Base-by-base conservation (phyloP, 2,797 vertebrate species). In the Thalassophryne amazonica region DNA sequence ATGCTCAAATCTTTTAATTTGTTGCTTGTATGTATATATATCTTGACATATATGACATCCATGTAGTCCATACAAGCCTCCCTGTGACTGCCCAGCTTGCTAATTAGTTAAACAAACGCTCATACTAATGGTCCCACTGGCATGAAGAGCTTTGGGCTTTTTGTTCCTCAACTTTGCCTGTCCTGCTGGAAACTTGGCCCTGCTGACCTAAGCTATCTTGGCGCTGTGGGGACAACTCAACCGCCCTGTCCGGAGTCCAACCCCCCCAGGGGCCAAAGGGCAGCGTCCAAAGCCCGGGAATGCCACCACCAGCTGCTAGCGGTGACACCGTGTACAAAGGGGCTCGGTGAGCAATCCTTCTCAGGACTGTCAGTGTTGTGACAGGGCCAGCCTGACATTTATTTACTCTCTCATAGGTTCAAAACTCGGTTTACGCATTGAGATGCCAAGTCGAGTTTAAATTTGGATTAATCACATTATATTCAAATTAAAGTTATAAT, bases 31-130 rank as follows among this genome's bases (percentile, higher is more conserved):
- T n/a, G n/a, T n/a, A n/a, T n/a, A n/a, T n/a, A 15, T 30, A 46
- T 53, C 73, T 74, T 45, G 19, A 50, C 69, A 70, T 69, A 73
- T 76, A 62, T 81, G 78, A 84, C 56, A 52, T 69, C 74, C 76
- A 24, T 76, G 81, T 79, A 24, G 59, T 19, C 79, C 60, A 47
- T 89, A 90, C 89, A 89, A 88, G 84, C 76, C 81, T 89, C 87
- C 91, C 84, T 82, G 86, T 91, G 89, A 92, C 91, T 93, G 91
- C 96, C 92, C 93, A 92, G 92, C 91, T 92, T 92, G 87, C 87
- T 98, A 98, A 98, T 98, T 92, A 90, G 94, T 98, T 96, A 92
- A 94, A 93, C 95, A 98, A 98, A 98, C 93, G 89, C 87, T 92
- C 90, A 83, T 75, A 81, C 90, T 95, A 92, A 88, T 89, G 90